Evolutionary conservation across 2,888 invertebrate genomes (phyloP), one percentile per base, ranked within the genome.

Genomic region (Phytoseiulus persimilis): DNA sequence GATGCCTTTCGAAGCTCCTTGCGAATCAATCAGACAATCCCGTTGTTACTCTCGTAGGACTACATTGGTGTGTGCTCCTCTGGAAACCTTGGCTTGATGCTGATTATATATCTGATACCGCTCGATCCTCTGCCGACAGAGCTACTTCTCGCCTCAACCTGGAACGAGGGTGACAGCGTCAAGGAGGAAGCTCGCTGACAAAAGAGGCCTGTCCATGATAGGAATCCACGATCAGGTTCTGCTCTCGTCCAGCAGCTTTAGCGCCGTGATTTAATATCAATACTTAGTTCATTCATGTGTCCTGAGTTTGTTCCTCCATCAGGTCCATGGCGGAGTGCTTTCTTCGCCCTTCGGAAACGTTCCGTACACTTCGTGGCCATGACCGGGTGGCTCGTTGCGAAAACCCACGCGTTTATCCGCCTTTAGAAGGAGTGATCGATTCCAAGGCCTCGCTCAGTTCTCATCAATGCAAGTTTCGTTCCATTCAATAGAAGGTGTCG

Each of bases 381-480:
- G 65, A 65, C 65, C 65, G 65, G 65, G 18, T 65, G 65, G 65
- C 11, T 18, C 65, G 65, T 65, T 65, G 65, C 65, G 65, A 65
- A 65, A 65, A 65, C 23, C 14, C 65, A 14, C 65, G 65, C 65
- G 5, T 65, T 28, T 18, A 23, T 23, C 11, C 65, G 65, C 18
- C 65, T 65, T 65, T 65, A 23, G 65, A 28, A 65, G 65, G 65
- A 65, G 65, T 65, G 65, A 65, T 65, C 65, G 65, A 23, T 65
- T 65, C 65, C 1, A 23, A 65, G 65, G 5, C 18, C 2, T 23
- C 65, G 65, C 18, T 65, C 65, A 28, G 65, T 28, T 65, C 65
- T 65, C 65, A 65, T 65, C 65, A 65, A 65, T 65, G 65, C 65
- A 65, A 65, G 65, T 65, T 65, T 65, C 65, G 65, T 65, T 65